Evolutionary conservation across 1,140 invertebrate genomes (phyloP).

Genomic region (Pseudoatta argentina): DNA sequence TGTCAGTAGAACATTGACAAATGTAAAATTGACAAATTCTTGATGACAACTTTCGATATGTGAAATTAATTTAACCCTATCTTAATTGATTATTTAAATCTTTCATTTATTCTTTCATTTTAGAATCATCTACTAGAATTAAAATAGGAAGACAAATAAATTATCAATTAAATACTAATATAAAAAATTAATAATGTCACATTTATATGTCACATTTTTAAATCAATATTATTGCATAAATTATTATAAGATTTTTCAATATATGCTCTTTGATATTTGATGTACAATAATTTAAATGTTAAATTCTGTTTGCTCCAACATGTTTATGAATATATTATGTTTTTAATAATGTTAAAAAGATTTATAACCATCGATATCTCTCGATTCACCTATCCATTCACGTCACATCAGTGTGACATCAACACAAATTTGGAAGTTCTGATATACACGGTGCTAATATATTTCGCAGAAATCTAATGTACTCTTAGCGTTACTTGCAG

Average conservation of each 20-base stretch:
- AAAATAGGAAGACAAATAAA: not conserved
- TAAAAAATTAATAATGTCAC: not conserved
- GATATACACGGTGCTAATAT: not conserved
- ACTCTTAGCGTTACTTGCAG: conserved; percentile 18
- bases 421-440: conserved; percentile 19
- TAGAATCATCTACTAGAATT: not conserved
- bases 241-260: not conserved
- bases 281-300: not conserved
- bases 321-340: not conserved
- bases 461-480: conserved; percentile 10
- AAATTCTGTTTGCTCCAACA: not conserved
- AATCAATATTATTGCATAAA: conserved; percentile 3
- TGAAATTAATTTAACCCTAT: conserved; percentile 7
- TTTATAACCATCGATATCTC: conserved; percentile 12
- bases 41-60: not conserved
- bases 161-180: not conserved
- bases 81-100: not conserved
- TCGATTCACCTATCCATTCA: conserved; percentile 19
- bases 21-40: conserved; percentile 30
- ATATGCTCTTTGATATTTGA: not conserved
- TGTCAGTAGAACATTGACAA: conserved; percentile 12
- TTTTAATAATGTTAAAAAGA: conserved; percentile 3
- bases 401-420: conserved; percentile 5
- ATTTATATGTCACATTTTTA: not conserved
- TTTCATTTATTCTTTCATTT: not conserved